Evolutionary conservation across 2,888 invertebrate genomes (phyloP).

Genomic region (Drosophila sordidula): DNA sequence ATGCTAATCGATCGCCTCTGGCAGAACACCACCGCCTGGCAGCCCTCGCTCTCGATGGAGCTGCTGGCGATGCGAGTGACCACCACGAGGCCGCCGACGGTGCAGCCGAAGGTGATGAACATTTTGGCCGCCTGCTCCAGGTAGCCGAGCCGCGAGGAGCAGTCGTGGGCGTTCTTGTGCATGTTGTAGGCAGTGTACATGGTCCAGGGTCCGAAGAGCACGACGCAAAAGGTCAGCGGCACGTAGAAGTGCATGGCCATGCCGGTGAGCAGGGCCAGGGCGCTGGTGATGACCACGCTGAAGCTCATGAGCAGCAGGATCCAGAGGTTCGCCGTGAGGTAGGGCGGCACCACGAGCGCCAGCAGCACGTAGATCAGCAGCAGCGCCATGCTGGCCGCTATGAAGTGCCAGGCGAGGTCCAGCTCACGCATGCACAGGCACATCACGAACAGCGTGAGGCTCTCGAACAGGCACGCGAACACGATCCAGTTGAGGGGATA

Average conservation of each 20-base stretch:
- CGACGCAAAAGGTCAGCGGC: conserved; percentile 40
- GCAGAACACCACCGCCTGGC: conserved; percentile 33
- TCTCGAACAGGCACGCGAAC: conserved; percentile 56
- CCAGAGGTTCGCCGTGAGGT: conserved; percentile 50
- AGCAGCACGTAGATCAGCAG: conserved; percentile 47
- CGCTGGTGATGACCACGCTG: conserved; percentile 33
- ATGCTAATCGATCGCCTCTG: background rate
- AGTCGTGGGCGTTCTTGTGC: conserved; percentile 9
- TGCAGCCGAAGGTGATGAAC: conserved; percentile 53
- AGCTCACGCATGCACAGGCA: conserved; percentile 39
- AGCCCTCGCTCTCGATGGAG: conserved; percentile 33
- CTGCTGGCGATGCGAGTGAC: conserved; percentile 16
- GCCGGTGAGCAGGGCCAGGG: conserved; percentile 23
- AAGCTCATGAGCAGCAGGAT: conserved; percentile 49
- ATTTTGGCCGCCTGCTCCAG: conserved; percentile 47
- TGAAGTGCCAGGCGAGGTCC: conserved; percentile 49
- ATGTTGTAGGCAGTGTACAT: conserved; percentile 58
- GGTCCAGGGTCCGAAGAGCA: conserved; percentile 67
- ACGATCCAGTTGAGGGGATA: conserved; percentile 67
- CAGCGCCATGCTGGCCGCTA: conserved; percentile 27
- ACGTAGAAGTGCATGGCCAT: conserved; percentile 55
- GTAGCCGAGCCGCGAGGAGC: conserved; percentile 14
- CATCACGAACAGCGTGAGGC: conserved; percentile 51
- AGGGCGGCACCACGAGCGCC: conserved; percentile 51
- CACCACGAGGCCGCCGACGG: conserved; percentile 39